These are phyloP conservation scores for Drosophila austrosaltans DNA, from an alignment of 2,888 invertebrate species.

Conservation along the genomic window DNA sequence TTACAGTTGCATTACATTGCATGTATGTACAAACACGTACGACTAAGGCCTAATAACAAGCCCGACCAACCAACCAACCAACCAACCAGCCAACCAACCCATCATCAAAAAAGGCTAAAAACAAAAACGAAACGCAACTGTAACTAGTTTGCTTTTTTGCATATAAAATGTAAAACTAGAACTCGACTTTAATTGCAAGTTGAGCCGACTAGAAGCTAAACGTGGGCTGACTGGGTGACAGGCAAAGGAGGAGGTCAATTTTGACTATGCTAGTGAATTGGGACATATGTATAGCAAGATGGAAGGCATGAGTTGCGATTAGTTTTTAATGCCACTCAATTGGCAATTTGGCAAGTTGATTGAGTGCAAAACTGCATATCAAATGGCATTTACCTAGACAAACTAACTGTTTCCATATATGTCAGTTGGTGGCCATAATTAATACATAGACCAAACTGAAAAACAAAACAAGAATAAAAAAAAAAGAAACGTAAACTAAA, in stretches of 20 bases:
- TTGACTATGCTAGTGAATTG: constrained; percentile 38
- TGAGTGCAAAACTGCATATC: constrained; percentile 20
- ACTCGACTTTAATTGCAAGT: constrained; percentile 58
- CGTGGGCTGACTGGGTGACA: constrained; percentile 41
- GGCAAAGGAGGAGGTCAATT: not conserved
- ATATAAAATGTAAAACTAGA: constrained; percentile 1
- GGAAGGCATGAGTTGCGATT: constrained; percentile 50
- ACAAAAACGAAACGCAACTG: constrained; percentile 4
- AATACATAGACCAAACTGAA: not conserved
- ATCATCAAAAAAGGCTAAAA: constrained; percentile 19
- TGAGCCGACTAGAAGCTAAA: constrained; percentile 14
- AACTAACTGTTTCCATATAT: not conserved
- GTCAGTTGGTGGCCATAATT: not conserved
- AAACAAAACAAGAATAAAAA: not conserved
- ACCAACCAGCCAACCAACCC: not conserved
- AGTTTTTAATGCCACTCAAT: constrained; percentile 59
- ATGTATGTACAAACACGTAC: constrained; percentile 56
- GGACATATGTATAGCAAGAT: constrained; percentile 14
- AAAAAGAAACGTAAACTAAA: not conserved
- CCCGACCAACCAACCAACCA: constrained; percentile 13
- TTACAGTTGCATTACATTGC: constrained; percentile 63
- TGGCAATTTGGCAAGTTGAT: constrained; percentile 41
- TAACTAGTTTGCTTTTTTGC: constrained; percentile 1
- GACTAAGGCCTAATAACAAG: constrained; percentile 46
- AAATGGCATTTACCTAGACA: constrained; percentile 9